phyloP scores from a whole-genome alignment of 1,140 invertebrate species.

The Riptortus pedestris region DNA sequence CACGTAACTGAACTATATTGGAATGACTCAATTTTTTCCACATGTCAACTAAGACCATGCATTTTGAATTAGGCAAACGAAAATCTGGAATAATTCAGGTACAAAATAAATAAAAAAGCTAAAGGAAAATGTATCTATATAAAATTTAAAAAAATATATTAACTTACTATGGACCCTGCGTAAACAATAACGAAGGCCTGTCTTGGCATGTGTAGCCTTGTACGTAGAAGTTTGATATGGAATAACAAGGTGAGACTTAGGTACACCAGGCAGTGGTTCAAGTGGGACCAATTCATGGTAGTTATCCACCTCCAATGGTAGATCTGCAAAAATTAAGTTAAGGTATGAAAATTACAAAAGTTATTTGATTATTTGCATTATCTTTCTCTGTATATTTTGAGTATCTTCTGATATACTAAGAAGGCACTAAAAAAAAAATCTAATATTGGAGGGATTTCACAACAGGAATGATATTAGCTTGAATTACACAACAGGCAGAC shows the following conservation, averaged over 20 bases:
- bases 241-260: slow-evolving; percentile 51
- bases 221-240: slow-evolving; percentile 78
- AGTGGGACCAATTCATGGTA: slow-evolving; percentile 81
- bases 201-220: slow-evolving; percentile 82
- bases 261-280: slow-evolving; percentile 48
- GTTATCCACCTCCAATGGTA: slow-evolving; percentile 77
- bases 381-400: no score
- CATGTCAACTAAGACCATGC: slow-evolving; percentile 72
- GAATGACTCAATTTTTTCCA: slow-evolving; percentile 91
- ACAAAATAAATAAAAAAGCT: no score
- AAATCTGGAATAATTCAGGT: slow-evolving; percentile 52
- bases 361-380: no score
- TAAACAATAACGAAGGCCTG: slow-evolving; percentile 73
- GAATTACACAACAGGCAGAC: no score
- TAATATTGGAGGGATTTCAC: no score
- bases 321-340: slow-evolving; percentile 45
- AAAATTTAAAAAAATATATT: no score
- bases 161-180: slow-evolving; percentile 73
- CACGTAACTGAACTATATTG: slow-evolving; percentile 81
- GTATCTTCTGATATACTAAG: no score
- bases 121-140: no score
- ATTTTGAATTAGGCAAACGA: slow-evolving; percentile 70
- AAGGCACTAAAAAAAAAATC: no score
- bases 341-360: no score
- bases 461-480: no score